Evolutionary conservation across 2,888 invertebrate genomes (phyloP).

Genomic region (Patella pellucida): DNA sequence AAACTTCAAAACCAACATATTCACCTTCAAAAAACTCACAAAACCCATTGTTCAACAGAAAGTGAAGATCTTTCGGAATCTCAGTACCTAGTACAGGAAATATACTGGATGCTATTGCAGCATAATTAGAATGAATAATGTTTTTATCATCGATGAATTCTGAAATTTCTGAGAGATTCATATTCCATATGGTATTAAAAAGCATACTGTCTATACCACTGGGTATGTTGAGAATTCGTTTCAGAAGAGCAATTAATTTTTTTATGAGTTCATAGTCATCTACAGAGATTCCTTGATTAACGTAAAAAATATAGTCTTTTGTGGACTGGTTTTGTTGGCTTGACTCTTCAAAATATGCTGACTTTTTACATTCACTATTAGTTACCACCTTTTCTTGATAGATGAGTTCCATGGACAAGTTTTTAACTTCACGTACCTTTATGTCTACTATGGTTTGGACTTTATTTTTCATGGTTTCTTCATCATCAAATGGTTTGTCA

Average conservation of each 20-base stretch:
- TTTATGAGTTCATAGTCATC: no score
- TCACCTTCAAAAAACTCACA: conserved; percentile 33
- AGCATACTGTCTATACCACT: no score
- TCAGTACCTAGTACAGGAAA: conserved; percentile 36
- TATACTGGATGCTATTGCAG: background rate
- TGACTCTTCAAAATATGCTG: background rate
- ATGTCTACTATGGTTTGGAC: conserved; percentile 5
- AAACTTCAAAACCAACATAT: conserved; percentile 39
- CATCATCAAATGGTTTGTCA: background rate
- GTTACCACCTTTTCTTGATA: conserved; percentile 1
- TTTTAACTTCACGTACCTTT: background rate
- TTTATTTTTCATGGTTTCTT: background rate
- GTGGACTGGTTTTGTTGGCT: no score
- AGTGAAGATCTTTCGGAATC: conserved; percentile 36
- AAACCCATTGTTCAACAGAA: conserved; percentile 37
- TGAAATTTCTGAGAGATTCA: conserved; percentile 11
- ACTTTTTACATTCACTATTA: background rate
- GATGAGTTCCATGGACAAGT: background rate
- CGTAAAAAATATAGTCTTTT: no score
- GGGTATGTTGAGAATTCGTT: no score
- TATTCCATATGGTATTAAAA: no score
- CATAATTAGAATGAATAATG: conserved; percentile 17
- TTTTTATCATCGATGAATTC: conserved; percentile 20
- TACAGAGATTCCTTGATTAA: no score
- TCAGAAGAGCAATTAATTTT: no score